phyloP scores from a whole-genome alignment of 2,888 invertebrate species.

The Eueremaeus valkanovi region DNA sequence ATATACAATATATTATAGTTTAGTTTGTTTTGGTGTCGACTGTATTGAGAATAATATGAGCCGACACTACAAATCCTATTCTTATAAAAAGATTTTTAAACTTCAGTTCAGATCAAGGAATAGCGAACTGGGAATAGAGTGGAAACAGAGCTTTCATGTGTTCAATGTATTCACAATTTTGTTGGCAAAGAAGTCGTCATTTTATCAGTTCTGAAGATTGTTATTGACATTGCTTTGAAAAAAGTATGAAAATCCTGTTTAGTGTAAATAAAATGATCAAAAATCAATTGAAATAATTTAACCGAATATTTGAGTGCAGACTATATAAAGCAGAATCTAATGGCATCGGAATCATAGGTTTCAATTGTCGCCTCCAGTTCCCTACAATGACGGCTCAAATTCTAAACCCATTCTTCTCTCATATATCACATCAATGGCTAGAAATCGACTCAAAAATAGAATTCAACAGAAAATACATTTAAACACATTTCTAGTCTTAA shows the following conservation, averaged over 20 bases:
- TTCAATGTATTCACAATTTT: background rate
- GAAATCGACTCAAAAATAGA: no score
- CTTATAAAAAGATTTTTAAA: constrained; percentile 9
- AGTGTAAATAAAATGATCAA: background rate
- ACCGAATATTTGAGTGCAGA: no score
- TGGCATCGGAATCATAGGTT: no score
- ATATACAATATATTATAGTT: constrained; percentile 1
- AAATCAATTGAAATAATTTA: no score
- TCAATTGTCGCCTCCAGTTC: no score
- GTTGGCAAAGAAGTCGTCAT: background rate
- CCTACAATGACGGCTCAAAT: no score
- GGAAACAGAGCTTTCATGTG: background rate
- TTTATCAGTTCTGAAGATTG: background rate
- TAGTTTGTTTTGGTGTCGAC: background rate
- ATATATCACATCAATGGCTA: no score
- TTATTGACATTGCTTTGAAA: background rate
- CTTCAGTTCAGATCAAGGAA: background rate
- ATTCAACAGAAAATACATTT: no score
- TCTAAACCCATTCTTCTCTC: no score
- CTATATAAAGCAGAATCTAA: no score
- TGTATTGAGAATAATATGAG: constrained; percentile 1
- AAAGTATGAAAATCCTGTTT: background rate
- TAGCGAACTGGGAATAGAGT: background rate
- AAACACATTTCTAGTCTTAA: no score
- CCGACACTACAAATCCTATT: constrained; percentile 15